Evolutionary conservation across 2,888 invertebrate genomes (phyloP).

Genomic region (Yponomeuta sedellus): DNA sequence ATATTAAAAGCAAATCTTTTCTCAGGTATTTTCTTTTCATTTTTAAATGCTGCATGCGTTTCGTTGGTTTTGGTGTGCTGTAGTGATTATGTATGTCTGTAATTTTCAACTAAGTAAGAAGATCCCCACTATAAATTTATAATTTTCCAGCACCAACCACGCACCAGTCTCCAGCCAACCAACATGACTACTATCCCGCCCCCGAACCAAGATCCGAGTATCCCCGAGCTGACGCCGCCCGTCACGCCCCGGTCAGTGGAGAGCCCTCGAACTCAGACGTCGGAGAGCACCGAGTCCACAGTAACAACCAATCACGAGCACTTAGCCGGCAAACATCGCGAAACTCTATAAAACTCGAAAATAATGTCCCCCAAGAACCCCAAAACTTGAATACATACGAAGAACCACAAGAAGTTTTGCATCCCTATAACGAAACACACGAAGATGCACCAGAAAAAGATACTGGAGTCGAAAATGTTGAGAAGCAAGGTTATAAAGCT

Average conservation of each 20-base stretch:
- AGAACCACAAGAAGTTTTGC: constrained; percentile 20
- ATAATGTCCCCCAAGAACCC: constrained; percentile 22
- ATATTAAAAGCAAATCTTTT: too few species aligned
- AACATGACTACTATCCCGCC: constrained; percentile 50
- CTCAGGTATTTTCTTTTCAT: too few species aligned
- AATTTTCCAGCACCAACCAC: constrained; percentile 62
- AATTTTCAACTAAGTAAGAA: too few species aligned
- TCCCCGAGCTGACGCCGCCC: constrained; percentile 63
- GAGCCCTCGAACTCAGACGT: constrained; percentile 31
- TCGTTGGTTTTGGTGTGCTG: too few species aligned
- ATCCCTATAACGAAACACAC: constrained; percentile 13
- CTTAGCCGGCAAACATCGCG: constrained; percentile 33
- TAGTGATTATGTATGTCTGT: too few species aligned
- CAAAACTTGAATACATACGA: constrained; percentile 18
- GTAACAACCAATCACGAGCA: constrained; percentile 22
- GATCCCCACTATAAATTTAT: too few species aligned
- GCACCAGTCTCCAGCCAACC: constrained; percentile 53
- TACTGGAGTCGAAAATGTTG: constrained; percentile 20
- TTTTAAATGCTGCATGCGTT: too few species aligned
- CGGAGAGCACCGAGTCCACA: constrained; percentile 29
- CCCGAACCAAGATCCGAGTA: constrained; percentile 55
- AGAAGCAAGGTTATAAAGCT: constrained; percentile 15
- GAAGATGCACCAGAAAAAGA: constrained; percentile 19
- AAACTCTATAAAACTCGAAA: constrained; percentile 35
- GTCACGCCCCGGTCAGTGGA: constrained; percentile 38